Conservation (phyloP, 2,888 invertebrate genomes). For the Halictus ligatus region DNA sequence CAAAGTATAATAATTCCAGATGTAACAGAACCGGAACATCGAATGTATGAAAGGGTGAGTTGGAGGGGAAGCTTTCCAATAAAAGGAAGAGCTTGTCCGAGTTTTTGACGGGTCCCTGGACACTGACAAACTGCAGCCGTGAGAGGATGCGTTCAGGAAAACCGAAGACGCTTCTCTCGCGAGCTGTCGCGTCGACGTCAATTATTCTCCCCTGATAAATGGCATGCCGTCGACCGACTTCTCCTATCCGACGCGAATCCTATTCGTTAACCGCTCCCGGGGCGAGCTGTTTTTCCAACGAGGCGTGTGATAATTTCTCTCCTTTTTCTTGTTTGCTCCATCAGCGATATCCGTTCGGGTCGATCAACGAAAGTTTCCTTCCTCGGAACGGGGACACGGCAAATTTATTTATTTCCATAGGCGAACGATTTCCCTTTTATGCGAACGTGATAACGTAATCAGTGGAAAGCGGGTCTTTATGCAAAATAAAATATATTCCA, state of each 20-base stretch:
- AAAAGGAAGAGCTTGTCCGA: background rate
- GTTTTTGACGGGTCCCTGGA: slow-evolving; percentile 4
- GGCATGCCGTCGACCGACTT: background rate
- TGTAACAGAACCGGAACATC: too few relatives aligned
- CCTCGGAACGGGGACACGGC: too few relatives aligned
- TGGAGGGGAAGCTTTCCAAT: too few relatives aligned
- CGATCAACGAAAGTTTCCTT: too few relatives aligned
- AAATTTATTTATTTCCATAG: too few relatives aligned
- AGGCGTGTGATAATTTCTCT: background rate
- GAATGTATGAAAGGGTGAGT: too few relatives aligned
- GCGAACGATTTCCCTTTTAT: too few relatives aligned
- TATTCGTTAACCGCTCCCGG: background rate
- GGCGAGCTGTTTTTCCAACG: background rate
- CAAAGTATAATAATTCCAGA: too few relatives aligned
- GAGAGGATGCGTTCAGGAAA: slow-evolving; percentile 5
- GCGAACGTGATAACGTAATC: too few relatives aligned
- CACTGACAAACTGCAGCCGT: slow-evolving; percentile 13
- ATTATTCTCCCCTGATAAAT: slow-evolving; percentile 24
- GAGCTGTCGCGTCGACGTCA: slow-evolving; percentile 17
- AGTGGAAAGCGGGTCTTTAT: too few relatives aligned
- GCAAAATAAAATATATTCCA: too few relatives aligned
- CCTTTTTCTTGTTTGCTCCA: background rate
- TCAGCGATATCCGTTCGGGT: background rate
- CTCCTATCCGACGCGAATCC: slow-evolving; percentile 2
- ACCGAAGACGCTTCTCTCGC: background rate